phyloP scores from a whole-genome alignment of 2,888 invertebrate species.

The Aporophyla nigra region DNA sequence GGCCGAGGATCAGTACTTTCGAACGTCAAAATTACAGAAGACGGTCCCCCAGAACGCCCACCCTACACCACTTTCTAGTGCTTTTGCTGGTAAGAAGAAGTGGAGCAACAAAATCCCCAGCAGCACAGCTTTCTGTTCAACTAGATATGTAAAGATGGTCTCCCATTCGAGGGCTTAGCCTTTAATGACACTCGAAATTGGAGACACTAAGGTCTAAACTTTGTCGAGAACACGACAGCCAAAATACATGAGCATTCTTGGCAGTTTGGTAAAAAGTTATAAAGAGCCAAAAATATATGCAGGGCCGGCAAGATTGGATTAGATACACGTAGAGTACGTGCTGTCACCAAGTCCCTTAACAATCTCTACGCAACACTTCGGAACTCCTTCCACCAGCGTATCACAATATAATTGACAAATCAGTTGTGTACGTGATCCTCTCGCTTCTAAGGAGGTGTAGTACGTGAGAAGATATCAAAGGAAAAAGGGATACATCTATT shows the following conservation, averaged over 20 bases:
- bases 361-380: slow-evolving; percentile 12
- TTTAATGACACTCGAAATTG: not conserved
- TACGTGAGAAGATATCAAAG: slow-evolving; percentile 47
- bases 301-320: not conserved
- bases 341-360: slow-evolving; percentile 23
- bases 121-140: too few relatives aligned
- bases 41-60: too few relatives aligned
- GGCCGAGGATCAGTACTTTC: too few relatives aligned
- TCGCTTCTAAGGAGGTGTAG: slow-evolving; percentile 6
- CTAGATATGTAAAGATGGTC: too few relatives aligned
- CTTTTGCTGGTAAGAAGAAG: too few relatives aligned
- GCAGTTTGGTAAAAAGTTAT: not conserved
- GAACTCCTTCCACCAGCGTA: not conserved
- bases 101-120: too few relatives aligned
- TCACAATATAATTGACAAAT: slow-evolving; percentile 51
- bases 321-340: slow-evolving; percentile 18
- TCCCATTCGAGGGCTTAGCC: too few relatives aligned
- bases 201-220: not conserved
- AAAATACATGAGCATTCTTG: not conserved
- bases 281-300: not conserved
- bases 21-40: too few relatives aligned
- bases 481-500: not conserved
- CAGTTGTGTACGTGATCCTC: slow-evolving; percentile 33
- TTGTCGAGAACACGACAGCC: not conserved
- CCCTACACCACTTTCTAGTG: too few relatives aligned